Conservation (phyloP, 2,888 invertebrate genomes). For the Netelia inedita region DNA sequence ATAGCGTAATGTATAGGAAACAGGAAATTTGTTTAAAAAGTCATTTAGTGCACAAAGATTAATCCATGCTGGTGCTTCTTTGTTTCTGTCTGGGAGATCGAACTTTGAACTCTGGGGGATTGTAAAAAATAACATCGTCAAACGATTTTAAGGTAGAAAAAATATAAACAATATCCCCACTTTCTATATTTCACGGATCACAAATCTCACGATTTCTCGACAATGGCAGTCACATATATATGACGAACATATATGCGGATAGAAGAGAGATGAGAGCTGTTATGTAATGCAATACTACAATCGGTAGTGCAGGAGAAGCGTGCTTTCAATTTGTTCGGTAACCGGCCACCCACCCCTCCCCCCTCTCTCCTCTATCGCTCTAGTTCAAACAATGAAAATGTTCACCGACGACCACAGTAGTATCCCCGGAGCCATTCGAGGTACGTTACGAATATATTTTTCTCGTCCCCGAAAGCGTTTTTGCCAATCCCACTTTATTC, state of each 20-base stretch:
- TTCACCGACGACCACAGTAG: constrained; percentile 16
- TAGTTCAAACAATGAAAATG: constrained; percentile 40
- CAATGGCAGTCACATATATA: background rate
- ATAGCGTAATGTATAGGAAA: too few relatives aligned
- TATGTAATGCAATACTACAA: constrained; percentile 26
- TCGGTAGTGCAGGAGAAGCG: background rate
- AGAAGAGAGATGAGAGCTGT: constrained; percentile 18
- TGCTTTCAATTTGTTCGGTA: constrained; percentile 44
- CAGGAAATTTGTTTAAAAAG: too few relatives aligned
- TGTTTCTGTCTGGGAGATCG: background rate
- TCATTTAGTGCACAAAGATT: too few relatives aligned
- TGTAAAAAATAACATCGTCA: background rate
- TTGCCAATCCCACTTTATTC: background rate
- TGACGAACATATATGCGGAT: background rate
- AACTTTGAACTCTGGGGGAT: background rate
- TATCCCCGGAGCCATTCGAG: constrained; percentile 15
- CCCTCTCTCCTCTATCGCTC: constrained; percentile 1
- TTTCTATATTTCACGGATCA: background rate
- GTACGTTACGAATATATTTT: constrained; percentile 37
- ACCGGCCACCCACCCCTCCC: too few relatives aligned
- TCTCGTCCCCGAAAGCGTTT: constrained; percentile 3
- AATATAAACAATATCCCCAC: background rate
- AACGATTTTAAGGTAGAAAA: background rate
- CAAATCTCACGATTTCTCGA: background rate
- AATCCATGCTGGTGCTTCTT: too few relatives aligned